Conservation (phyloP, 2,888 invertebrate species). For the Perithous albicinctus region DNA sequence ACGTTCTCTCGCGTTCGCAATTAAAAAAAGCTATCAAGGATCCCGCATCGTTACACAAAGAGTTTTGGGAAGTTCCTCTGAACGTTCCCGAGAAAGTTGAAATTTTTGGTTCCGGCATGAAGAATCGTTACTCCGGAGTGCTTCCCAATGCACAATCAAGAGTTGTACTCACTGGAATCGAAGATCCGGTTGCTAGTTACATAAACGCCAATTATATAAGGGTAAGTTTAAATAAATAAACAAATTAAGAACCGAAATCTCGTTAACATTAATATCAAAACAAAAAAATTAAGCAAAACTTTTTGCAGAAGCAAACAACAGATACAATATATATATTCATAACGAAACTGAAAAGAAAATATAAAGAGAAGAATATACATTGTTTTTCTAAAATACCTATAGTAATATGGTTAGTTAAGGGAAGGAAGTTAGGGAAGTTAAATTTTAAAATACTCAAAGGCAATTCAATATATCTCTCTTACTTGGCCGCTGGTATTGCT, state of each 20-base stretch:
- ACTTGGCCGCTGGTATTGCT: no score
- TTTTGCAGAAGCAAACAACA: no score
- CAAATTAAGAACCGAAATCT: not conserved
- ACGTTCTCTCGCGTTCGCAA: constrained; percentile 86
- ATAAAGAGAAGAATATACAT: no score
- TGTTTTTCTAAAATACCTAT: no score
- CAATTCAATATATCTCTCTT: no score
- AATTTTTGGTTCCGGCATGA: constrained; percentile 94
- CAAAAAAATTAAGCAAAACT: constrained; percentile 26
- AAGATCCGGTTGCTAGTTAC: constrained; percentile 89
- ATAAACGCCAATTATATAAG: constrained; percentile 98
- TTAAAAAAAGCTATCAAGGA: constrained; percentile 85
- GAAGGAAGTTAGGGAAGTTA: no score
- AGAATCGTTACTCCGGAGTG: constrained; percentile 96
- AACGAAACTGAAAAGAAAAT: no score
- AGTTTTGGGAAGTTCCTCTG: constrained; percentile 97
- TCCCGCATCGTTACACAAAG: constrained; percentile 89
- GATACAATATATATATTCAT: no score
- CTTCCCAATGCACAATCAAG: constrained; percentile 95
- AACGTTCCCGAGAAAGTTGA: constrained; percentile 96
- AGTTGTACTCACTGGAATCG: constrained; percentile 88
- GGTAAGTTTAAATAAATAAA: constrained; percentile 85
- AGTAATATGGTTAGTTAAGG: no score
- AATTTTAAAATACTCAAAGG: no score
- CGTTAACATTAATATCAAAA: not conserved